Evolutionary conservation across 2,888 invertebrate genomes (phyloP), one percentile per base, ranked within the genome.

Genomic region (Sinodicranocentrus sp.): DNA sequence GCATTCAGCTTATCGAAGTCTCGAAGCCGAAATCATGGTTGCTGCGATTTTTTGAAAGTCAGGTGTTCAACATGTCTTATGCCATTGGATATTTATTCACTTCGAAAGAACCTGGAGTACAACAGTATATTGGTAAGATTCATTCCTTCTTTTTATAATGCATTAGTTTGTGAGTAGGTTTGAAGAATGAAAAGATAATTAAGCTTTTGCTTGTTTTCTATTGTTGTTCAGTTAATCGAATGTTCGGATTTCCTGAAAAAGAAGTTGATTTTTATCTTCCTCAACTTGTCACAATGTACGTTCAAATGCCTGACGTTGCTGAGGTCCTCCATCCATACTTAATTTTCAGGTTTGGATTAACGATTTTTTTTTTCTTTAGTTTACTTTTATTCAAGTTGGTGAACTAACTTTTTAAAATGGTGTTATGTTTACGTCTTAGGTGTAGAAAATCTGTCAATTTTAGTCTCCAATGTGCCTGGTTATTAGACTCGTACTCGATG

Each of bases 251-350:
- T 91, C 94, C 95, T 33, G 94, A 96, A 91, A 93, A 93, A 87
- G 97, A 98, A 89, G 97, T 99, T 86, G 98, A 99, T 92, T 97
- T 98, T 91, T 99, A 98, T 92, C 93, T 99, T 90, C 99, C 99
- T 65, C 99, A 99, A 92, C 92, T 99, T 90, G 95, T 99, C 90
- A 97, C 97, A 90, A 97, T 99, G 97, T 99, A 98, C 91, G 96
- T 99, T 91, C 98, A 98, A 92, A 97, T 98, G 94, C 95, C 95
- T 90, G 98, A 98, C 90, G 95, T 98, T 88, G 98, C 99, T 76
- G 98, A 99, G 92, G 97, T 96, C 88, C 92, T 96, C 79, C 95
- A 96, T 91, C 95, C 95, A 5, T 96, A 96, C 91, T 91, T 96
- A 84, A 93, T 95, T 39, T 93, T 94, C 91, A 94, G 97, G 95